phyloP scores from a whole-genome alignment of 2,113 vertebrate species.

The Nerophis ophidion region DNA sequence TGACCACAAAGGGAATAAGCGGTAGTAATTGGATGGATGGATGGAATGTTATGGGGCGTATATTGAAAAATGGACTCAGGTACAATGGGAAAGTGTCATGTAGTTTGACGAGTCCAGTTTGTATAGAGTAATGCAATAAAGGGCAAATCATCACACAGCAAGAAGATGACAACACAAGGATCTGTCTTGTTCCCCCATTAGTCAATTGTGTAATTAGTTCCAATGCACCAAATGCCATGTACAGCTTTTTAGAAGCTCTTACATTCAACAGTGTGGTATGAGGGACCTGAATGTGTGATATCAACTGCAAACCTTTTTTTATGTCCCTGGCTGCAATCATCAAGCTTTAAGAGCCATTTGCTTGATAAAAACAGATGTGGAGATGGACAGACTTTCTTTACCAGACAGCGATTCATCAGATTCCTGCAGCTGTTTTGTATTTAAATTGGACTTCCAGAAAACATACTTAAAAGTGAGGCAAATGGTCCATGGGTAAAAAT shows the following conservation, averaged over 20 bases:
- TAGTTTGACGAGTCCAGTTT: no score
- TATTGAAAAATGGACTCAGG: no score
- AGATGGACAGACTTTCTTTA: slow-evolving; percentile 49
- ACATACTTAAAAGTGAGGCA: slow-evolving; percentile 29
- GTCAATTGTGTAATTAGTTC: background rate
- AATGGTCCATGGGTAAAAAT: slow-evolving; percentile 21
- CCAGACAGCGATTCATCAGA: slow-evolving; percentile 56
- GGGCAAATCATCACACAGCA: background rate
- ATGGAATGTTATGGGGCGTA: no score
- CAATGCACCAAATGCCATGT: background rate
- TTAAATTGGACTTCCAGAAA: slow-evolving; percentile 34
- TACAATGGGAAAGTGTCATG: no score
- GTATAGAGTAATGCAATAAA: no score
- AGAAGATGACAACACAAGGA: background rate
- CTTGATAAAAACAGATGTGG: slow-evolving; percentile 57
- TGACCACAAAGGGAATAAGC: no score
- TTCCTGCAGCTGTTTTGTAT: slow-evolving; percentile 62
- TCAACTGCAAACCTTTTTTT: slow-evolving; percentile 7
- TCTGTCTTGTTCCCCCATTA: background rate
- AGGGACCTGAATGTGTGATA: slow-evolving; percentile 1
- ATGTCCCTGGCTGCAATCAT: slow-evolving; percentile 9
- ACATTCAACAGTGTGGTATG: background rate
- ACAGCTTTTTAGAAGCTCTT: background rate
- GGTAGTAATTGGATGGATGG: no score
- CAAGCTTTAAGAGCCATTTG: slow-evolving; percentile 11